Base-by-base conservation (phyloP, 2,113 vertebrate species). In the Aix galericulata region DNA sequence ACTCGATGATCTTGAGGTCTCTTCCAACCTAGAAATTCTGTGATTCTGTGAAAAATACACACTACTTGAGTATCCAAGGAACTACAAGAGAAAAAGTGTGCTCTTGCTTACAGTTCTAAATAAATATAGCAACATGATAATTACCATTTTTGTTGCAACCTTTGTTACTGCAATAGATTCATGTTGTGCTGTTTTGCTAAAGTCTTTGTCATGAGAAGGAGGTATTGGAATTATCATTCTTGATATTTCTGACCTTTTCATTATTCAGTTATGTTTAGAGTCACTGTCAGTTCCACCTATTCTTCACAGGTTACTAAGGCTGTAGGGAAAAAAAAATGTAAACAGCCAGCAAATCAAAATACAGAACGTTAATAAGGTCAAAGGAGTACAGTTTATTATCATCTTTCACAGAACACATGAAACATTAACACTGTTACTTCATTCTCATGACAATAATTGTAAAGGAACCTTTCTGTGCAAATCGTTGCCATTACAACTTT, bases 341-440 rank as follows among this genome's bases (percentile, higher is more conserved):
- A 88, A 95, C 76, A 79, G 75, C 84, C 79, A 94, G 81, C 62
- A 94, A 93, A 88, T 85, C 82, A 93, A 91, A 95, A 95, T 94
- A 89, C 66, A 75, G 83, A 89, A 67, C 91, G 95, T 90, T 92
- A 95, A 88, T 93, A 96, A 97, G 93, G 90, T 97, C 93, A 94
- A 88, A 91, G 76, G 82, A 87, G 66, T 91, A 88, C 42, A 92
- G 90, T 91, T 94, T 93, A 95, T 93, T 82, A 95, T 91, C 83
- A 82, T 91, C 58, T 88, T 96, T 94, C 91, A 87, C 32, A 82
- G 85, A 72, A 86, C 72, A 85, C 64, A 89, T 67, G 78, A 88
- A 95, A 93, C 77, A 91, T 84, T 86, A 93, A 83, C 42, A 21
- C 44, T 64, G 48, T 81, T 87, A 89, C 91, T 87, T 94, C 94